Conservation (phyloP, 2,888 invertebrate species). For the Aelia acuminata region DNA sequence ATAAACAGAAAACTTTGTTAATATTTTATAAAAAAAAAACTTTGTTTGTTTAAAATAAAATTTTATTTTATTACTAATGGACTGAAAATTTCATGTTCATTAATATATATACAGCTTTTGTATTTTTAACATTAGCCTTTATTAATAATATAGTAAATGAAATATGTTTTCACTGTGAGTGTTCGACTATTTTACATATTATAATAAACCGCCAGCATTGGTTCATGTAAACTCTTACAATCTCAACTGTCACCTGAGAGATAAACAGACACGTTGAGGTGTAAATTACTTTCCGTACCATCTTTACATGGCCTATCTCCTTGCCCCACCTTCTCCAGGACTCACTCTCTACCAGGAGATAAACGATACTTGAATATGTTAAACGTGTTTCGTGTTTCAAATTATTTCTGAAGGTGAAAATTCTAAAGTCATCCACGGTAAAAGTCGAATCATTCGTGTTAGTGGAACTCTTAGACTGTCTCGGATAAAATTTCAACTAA, state of each 20-base stretch:
- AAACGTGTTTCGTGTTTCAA: conserved; percentile 17
- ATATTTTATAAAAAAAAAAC: no score
- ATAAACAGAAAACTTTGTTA: no score
- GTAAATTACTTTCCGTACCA: neutral
- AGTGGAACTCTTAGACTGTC: no score
- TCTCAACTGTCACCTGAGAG: neutral
- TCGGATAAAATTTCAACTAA: neutral
- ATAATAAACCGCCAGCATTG: neutral
- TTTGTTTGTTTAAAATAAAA: no score
- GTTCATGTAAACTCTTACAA: neutral
- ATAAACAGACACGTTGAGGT: neutral
- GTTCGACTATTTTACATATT: neutral
- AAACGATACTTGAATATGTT: conserved; percentile 26
- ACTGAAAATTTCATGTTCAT: no score
- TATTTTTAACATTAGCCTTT: neutral
- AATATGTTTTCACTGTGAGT: neutral
- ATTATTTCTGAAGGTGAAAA: conserved; percentile 13
- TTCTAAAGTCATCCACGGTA: neutral
- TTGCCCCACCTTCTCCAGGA: neutral
- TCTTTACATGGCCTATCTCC: neutral
- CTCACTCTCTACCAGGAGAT: conserved; percentile 10
- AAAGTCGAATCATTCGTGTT: neutral
- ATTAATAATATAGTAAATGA: neutral
- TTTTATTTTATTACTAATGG: no score
- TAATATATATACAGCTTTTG: no score